Conservation (phyloP, 2,113 vertebrate species). For the Leucoraja erinaceus region DNA sequence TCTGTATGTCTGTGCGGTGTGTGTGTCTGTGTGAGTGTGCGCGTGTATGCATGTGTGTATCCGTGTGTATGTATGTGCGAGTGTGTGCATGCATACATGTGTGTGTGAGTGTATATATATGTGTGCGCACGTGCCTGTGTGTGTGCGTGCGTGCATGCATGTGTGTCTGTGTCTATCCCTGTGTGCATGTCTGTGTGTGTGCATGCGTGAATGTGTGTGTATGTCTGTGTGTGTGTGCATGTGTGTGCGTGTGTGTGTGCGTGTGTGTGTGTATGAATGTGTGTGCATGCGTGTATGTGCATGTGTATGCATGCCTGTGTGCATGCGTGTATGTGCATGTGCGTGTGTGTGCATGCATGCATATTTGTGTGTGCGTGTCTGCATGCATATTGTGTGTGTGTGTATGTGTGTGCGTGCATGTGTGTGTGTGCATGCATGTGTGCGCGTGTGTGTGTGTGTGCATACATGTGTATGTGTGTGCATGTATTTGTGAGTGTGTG, state of each 20-base stretch:
- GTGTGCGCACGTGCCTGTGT: neutral
- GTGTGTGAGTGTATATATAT: neutral
- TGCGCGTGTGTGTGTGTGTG: neutral
- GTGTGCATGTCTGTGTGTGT: neutral
- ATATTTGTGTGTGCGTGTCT: neutral
- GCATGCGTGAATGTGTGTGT: neutral
- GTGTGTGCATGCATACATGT: too few relatives aligned
- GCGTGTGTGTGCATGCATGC: neutral
- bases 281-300: neutral
- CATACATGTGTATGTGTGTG: too few relatives aligned
- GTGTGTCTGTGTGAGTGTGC: too few relatives aligned
- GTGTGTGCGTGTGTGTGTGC: neutral
- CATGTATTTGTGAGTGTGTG: neutral
- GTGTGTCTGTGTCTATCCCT: neutral
- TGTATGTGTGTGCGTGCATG: neutral
- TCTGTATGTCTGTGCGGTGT: too few relatives aligned
- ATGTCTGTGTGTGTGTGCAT: neutral
- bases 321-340: neutral
- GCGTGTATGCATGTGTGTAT: too few relatives aligned
- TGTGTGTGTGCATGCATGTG: neutral
- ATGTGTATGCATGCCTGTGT: neutral
- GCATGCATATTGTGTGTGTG: neutral
- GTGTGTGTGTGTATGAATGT: neutral
- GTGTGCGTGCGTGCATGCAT: neutral
- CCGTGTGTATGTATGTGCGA: too few relatives aligned